A percentile compares a stretch with the other conserved stretches of the same genome.
phyloP scores from a whole-genome alignment of 2,113 vertebrate species.

The Mellivora capensis region DNA sequence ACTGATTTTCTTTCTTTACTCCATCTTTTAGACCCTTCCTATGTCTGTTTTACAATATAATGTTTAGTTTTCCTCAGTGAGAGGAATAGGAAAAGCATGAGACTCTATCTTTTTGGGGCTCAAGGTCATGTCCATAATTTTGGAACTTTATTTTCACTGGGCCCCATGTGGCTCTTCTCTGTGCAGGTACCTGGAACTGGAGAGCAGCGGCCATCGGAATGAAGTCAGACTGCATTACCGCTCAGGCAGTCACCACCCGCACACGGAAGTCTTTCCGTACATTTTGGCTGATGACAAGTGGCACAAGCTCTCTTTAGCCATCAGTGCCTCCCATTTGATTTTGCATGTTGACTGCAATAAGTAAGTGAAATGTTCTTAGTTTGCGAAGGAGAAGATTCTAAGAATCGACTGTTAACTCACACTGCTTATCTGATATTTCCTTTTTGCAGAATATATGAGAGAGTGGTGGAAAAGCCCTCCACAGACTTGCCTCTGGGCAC shows the following conservation, averaged over 20 bases:
- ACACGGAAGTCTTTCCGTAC: constrained; percentile 97
- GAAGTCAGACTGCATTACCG: constrained; percentile 96
- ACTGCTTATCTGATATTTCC: neutral
- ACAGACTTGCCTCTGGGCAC: constrained; percentile 93
- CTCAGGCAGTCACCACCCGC: constrained; percentile 89
- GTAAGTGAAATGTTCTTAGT: constrained; percentile 78
- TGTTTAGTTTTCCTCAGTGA: neutral
- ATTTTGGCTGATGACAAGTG: constrained; percentile 96
- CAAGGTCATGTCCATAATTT: neutral
- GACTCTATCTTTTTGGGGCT: neutral
- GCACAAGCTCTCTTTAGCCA: constrained; percentile 94
- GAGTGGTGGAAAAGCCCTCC: constrained; percentile 92
- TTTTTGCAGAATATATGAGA: constrained; percentile 94
- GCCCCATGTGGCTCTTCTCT: constrained; percentile 50
- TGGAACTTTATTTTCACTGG: neutral
- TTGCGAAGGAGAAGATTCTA: neutral
- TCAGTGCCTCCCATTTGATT: constrained; percentile 96
- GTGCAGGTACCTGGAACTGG: constrained; percentile 94
- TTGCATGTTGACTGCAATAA: constrained; percentile 97
- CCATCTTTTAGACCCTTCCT: neutral
- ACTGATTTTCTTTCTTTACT: neutral
- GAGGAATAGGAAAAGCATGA: neutral
- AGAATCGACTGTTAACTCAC: neutral
- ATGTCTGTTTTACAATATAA: neutral
- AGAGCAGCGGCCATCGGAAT: constrained; percentile 97